Conservation (phyloP, 2,888 invertebrate genomes). For the Hipparchia sbordonii region DNA sequence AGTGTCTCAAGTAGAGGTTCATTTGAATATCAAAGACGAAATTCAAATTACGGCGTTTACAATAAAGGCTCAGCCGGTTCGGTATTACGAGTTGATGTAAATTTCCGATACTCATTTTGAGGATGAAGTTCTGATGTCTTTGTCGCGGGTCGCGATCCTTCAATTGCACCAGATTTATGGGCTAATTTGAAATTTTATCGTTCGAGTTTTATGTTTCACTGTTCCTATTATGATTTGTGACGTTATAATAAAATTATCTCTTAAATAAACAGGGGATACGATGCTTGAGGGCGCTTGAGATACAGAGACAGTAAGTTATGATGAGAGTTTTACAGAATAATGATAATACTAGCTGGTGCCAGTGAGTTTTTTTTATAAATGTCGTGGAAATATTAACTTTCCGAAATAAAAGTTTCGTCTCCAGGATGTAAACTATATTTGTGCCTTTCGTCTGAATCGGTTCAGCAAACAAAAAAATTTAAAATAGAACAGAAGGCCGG, state of each 20-base stretch:
- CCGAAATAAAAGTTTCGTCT: no score
- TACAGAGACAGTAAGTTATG: no score
- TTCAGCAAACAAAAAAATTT: no score
- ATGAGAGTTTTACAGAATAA: no score
- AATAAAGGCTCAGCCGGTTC: constrained; percentile 79
- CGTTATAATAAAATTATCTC: constrained; percentile 18
- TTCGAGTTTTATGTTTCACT: constrained; percentile 29
- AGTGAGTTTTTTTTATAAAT: no score
- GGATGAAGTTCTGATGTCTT: constrained; percentile 76
- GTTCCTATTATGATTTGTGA: constrained; percentile 21
- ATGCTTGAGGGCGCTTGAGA: background rate
- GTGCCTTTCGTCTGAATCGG: no score
- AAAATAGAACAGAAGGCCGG: no score
- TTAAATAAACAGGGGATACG: background rate
- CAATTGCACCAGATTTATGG: constrained; percentile 45
- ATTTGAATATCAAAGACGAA: constrained; percentile 83
- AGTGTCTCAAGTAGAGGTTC: constrained; percentile 81
- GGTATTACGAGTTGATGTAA: constrained; percentile 81
- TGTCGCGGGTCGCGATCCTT: constrained; percentile 59
- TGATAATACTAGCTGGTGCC: no score
- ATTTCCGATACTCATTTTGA: constrained; percentile 82
- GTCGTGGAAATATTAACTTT: no score
- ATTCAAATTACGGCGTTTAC: constrained; percentile 83
- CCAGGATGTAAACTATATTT: no score
- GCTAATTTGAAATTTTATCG: constrained; percentile 43